These are phyloP conservation scores for Hyles vespertilio DNA, from an alignment of 1,140 invertebrate genomes.

Conservation along the genomic window DNA sequence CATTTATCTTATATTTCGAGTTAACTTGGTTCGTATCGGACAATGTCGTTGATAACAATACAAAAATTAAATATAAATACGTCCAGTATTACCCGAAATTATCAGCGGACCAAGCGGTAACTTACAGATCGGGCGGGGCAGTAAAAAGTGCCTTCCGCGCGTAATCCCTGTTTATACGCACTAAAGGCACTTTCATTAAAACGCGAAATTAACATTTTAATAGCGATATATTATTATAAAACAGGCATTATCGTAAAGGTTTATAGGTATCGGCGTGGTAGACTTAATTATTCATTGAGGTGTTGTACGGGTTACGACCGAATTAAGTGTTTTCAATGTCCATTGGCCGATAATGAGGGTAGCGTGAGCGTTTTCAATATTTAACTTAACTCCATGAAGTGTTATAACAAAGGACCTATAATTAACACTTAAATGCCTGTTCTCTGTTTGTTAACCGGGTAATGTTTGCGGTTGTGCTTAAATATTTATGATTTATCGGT, in stretches of 20 bases:
- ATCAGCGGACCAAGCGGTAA: constrained; percentile 16
- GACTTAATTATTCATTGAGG: constrained; percentile 38
- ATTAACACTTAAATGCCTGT: no score
- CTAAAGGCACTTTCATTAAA: constrained; percentile 66
- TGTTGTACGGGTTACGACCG: background rate
- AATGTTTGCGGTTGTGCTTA: no score
- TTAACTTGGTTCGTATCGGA: no score
- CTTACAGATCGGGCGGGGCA: constrained; percentile 47
- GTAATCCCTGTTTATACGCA: constrained; percentile 62
- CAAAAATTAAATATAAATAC: no score
- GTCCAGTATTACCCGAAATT: background rate
- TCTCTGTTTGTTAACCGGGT: no score
- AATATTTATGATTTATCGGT: no score
- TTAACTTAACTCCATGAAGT: no score
- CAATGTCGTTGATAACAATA: no score
- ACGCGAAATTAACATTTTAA: constrained; percentile 68
- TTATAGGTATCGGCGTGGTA: constrained; percentile 29
- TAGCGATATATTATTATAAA: constrained; percentile 65
- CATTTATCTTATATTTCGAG: no score
- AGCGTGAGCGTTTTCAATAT: no score
- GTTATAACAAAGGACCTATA: no score
- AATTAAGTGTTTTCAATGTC: constrained; percentile 2
- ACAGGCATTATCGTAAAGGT: constrained; percentile 38
- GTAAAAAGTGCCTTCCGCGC: constrained; percentile 54
- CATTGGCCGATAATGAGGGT: no score